Evolutionary conservation across 2,113 vertebrate species (phyloP).

Genomic region (Caranx ignobilis): DNA sequence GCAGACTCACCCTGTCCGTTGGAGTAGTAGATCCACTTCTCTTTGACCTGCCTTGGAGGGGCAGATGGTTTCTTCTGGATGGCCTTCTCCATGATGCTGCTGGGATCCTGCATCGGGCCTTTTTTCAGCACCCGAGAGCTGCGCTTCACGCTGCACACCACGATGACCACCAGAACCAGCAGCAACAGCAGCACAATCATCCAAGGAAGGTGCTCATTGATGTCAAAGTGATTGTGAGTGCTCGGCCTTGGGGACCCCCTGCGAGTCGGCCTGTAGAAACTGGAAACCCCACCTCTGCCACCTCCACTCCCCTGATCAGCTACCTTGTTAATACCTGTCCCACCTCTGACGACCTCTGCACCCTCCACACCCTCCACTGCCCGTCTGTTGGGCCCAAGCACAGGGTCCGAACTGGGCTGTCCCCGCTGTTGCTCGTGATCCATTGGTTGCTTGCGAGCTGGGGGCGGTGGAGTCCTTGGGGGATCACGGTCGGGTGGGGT

Average conservation of each 20-base stretch:
- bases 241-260: constrained; percentile 87
- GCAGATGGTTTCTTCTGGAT: constrained; percentile 89
- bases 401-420: constrained; percentile 34
- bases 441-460: constrained; percentile 30
- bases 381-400: constrained; percentile 74
- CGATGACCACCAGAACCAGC: constrained; percentile 93
- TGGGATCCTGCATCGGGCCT: constrained; percentile 95
- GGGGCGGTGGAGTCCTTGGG: constrained; percentile 44
- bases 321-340: constrained; percentile 39
- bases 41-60: constrained; percentile 85
- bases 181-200: constrained; percentile 97
- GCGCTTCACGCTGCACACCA: constrained; percentile 94
- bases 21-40: constrained; percentile 97
- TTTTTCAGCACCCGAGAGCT: constrained; percentile 95
- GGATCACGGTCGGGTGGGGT: constrained; percentile 47
- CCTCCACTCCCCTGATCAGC: constrained; percentile 62
- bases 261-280: constrained; percentile 85
- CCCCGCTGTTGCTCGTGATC: constrained; percentile 75
- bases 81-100: constrained; percentile 94
- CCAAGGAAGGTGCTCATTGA: constrained; percentile 98
- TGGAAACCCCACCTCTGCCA: constrained; percentile 45
- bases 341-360: constrained; percentile 64
- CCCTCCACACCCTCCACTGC: constrained; percentile 77
- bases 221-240: constrained; percentile 92
- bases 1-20: constrained; percentile 92